Evolutionary conservation across 2,888 invertebrate genomes (phyloP), one percentile per base, ranked within the genome.

Genomic region (Cryptocephalus moraei): DNA sequence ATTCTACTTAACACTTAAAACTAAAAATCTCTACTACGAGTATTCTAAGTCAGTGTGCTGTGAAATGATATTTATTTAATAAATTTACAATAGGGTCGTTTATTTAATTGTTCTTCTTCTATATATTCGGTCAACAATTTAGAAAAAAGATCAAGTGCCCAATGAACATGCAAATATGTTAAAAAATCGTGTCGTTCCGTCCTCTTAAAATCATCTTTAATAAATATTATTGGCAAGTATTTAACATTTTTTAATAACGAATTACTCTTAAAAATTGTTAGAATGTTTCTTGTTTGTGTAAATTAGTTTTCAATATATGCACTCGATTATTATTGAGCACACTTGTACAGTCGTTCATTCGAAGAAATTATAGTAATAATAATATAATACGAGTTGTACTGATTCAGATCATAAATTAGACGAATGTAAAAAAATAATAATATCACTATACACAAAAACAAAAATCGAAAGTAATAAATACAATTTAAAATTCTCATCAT

Each of bases 21-120:
- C 78, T 80, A 79, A 79, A 76, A 77, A 77, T 75, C 72, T 52
- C 77, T 78, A 77, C 75, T 72, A n/a, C n/a, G n/a, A n/a, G n/a
- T n/a, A 75, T 76, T 75, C 22, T 73, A 72, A 62, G 14, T 43
- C 36, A 32, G 72, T 73, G 73, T 68, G 67, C 67, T 62, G 64
- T 65, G 64, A 69, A 69, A 69, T 67, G 65, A 68, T 67, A 66
- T 22, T 22, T 22, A 22, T 22, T 22, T 67, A 62, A 58, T 56
- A 47, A 58, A 54, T 58, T 52, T 57, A 56, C 55, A 57, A 48
- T 51, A 50, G 47, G 32, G 48, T 45, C 46, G 6, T 40, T 12
- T 40, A 9, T n/a, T 12, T 12, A 11, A 40, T 22, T 22, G 22
- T 52, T 46, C 32, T 44, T 42, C 39, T n/a, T n/a, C n/a, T n/a